Percentiles rank a stretch among this genome's conserved stretches.
These are phyloP conservation scores for Dryobota labecula DNA, from an alignment of 2,888 invertebrate species.

Conservation along the genomic window DNA sequence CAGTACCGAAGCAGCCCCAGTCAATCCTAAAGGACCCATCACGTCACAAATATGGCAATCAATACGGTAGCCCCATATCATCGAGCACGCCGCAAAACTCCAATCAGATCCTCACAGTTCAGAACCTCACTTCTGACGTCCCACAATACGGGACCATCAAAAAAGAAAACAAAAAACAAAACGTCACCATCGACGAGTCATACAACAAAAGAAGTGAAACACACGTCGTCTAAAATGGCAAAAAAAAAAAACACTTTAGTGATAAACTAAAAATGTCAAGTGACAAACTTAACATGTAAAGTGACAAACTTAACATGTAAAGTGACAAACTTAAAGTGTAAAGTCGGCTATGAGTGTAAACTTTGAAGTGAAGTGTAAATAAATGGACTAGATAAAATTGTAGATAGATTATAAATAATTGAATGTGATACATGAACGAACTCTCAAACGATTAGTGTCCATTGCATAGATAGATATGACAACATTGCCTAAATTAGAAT, in stretches of 20 bases:
- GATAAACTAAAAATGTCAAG: slow-evolving; percentile 38
- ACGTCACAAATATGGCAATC: slow-evolving; percentile 90
- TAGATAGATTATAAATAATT: slow-evolving; percentile 86
- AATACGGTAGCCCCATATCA: slow-evolving; percentile 87
- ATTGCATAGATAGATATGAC: slow-evolving; percentile 71
- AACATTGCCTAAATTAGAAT: slow-evolving; percentile 62
- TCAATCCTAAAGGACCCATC: slow-evolving; percentile 92
- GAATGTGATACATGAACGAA: slow-evolving; percentile 85
- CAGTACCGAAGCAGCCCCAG: slow-evolving; percentile 90
- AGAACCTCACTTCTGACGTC: slow-evolving; percentile 88
- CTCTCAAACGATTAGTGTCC: slow-evolving; percentile 73
- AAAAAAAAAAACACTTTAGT: slow-evolving; percentile 41
- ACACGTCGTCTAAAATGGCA: slow-evolving; percentile 79
- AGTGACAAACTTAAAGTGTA: slow-evolving; percentile 44
- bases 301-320: slow-evolving; percentile 26
- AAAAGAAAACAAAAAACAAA: slow-evolving; percentile 88
- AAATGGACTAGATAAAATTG: slow-evolving; percentile 82
- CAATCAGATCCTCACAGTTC: slow-evolving; percentile 91
- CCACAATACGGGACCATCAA: slow-evolving; percentile 89
- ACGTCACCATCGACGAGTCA: slow-evolving; percentile 88
- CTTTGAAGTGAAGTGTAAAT: slow-evolving; percentile 76
- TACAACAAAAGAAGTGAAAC: slow-evolving; percentile 86
- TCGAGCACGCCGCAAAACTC: slow-evolving; percentile 86
- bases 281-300: slow-evolving; percentile 38
- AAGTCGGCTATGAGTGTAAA: slow-evolving; percentile 58